Evolutionary conservation across 2,797 vertebrate genomes (phyloP).

Genomic region (Rhinophrynus dorsalis): DNA sequence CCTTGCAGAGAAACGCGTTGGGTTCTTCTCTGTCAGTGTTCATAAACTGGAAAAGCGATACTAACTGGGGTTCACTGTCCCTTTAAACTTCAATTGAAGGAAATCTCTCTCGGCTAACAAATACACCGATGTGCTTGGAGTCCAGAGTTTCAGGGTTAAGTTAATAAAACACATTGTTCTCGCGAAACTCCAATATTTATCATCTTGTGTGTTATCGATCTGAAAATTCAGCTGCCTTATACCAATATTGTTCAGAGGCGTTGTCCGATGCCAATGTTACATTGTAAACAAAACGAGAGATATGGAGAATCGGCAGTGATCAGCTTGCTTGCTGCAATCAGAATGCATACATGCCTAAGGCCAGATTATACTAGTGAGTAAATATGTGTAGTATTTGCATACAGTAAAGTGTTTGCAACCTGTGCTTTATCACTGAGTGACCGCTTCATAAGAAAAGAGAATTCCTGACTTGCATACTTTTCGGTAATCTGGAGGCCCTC

Average conservation of each 20-base stretch:
- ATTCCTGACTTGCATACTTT: too few species aligned
- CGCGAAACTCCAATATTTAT: conserved; percentile 44
- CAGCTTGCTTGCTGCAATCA: conserved; percentile 6
- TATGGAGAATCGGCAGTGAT: conserved; percentile 19
- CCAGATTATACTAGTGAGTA: conserved; percentile 10
- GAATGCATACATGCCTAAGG: neutral
- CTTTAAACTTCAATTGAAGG: too few species aligned
- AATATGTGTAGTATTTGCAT: conserved; percentile 31
- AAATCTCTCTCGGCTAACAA: neutral
- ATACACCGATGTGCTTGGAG: conserved; percentile 11
- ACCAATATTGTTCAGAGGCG: conserved; percentile 43
- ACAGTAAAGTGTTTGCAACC: neutral
- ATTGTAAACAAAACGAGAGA: conserved; percentile 34
- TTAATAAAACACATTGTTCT: conserved; percentile 21
- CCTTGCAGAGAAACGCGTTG: too few species aligned
- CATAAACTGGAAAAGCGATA: too few species aligned
- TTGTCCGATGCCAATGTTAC: conserved; percentile 23
- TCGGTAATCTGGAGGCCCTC: too few species aligned
- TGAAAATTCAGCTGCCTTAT: conserved; percentile 40
- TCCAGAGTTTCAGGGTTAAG: neutral
- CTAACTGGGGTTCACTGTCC: too few species aligned
- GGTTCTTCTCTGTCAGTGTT: too few species aligned
- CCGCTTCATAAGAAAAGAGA: too few species aligned
- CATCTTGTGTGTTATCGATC: conserved; percentile 31
- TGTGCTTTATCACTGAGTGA: neutral